A percentile compares a stretch with the other conserved stretches of the same genome.
These are phyloP conservation scores for Megathymus violae DNA, from an alignment of 1,140 invertebrate genomes.

Conservation along the genomic window DNA sequence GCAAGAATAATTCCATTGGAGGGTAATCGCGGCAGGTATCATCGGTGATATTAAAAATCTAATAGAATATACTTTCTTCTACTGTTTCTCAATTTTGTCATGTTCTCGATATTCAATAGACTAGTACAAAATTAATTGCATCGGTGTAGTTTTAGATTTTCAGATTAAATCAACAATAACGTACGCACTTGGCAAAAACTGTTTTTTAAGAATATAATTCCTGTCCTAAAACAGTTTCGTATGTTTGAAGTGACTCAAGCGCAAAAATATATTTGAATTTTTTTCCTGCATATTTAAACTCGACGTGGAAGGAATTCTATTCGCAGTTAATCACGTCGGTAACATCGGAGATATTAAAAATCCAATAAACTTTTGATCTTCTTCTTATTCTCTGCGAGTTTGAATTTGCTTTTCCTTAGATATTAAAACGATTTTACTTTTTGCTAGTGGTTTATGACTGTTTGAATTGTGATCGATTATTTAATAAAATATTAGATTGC, in stretches of 20 bases:
- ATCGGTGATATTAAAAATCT: constrained; percentile 30
- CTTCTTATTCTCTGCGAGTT: not conserved
- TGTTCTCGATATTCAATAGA: no score
- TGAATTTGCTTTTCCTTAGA: not conserved
- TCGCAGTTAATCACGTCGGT: not conserved
- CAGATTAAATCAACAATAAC: no score
- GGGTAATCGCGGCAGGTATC: constrained; percentile 13
- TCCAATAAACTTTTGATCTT: not conserved
- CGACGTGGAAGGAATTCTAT: not conserved
- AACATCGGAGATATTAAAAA: constrained; percentile 1
- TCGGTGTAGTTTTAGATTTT: no score
- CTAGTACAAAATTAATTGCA: no score
- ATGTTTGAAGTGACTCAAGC: no score
- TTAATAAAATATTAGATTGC: no score
- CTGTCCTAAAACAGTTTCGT: no score
- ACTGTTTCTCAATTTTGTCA: not conserved
- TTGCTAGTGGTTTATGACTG: not conserved
- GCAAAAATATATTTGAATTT: no score
- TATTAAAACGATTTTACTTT: not conserved
- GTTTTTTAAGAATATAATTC: no score
- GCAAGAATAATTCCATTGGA: constrained; percentile 18
- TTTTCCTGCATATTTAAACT: not conserved
- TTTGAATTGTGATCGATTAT: not conserved
- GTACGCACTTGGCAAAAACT: no score
- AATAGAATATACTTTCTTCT: not conserved